Evolutionary conservation across 2,113 vertebrate genomes (phyloP).

Genomic region (Passerina amoena): DNA sequence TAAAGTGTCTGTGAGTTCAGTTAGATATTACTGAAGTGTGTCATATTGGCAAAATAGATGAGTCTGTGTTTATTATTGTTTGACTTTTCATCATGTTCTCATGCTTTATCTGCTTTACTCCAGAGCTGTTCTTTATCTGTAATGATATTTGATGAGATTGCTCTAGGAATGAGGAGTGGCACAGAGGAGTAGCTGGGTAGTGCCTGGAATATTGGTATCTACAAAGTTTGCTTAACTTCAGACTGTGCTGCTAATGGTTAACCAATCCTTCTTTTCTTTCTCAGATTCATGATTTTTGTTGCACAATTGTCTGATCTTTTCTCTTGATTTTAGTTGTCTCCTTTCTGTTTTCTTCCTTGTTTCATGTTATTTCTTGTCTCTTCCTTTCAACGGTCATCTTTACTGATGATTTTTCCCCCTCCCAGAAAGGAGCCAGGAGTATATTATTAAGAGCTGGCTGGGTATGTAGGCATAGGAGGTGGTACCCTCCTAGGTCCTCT

Average conservation of each 20-base stretch:
- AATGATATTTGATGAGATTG: constrained; percentile 5
- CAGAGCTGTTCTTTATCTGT: background rate
- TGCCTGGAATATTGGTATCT: background rate
- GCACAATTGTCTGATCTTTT: constrained; percentile 3
- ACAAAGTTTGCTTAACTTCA: background rate
- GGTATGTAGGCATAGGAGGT: background rate
- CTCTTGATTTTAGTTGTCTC: background rate
- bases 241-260: background rate
- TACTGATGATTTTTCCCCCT: background rate
- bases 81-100: background rate
- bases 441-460: background rate
- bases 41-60: background rate
- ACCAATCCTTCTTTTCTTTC: background rate
- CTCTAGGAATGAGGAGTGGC: constrained; percentile 26
- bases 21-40: background rate
- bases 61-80: background rate
- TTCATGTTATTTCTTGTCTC: background rate
- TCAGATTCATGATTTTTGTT: background rate
- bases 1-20: background rate
- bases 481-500: background rate
- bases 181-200: background rate
- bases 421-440: background rate
- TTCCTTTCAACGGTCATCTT: background rate
- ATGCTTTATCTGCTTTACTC: background rate
- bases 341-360: constrained; percentile 2